phyloP scores from a whole-genome alignment of 2,888 invertebrate genomes.

The Aphidius colemani region DNA sequence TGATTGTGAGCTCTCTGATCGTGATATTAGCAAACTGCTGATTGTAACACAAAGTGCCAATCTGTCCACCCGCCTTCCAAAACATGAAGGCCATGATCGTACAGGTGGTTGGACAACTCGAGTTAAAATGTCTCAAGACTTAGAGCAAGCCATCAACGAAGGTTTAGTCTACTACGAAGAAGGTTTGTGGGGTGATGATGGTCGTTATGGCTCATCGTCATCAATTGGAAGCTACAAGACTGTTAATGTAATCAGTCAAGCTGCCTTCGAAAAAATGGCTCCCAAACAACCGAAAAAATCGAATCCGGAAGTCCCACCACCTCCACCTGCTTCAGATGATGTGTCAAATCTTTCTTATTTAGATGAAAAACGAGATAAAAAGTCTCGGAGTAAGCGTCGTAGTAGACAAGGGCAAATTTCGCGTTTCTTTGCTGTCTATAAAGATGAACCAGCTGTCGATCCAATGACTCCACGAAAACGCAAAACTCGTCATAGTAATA shows the following conservation, averaged over 20 bases:
- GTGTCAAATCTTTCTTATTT: constrained; percentile 37
- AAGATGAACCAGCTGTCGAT: constrained; percentile 71
- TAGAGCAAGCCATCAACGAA: constrained; percentile 94
- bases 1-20: constrained; percentile 89
- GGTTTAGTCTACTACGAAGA: constrained; percentile 97
- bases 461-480: constrained; percentile 78
- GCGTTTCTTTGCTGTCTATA: constrained; percentile 93
- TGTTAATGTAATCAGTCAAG: constrained; percentile 85
- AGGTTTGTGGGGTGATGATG: constrained; percentile 80
- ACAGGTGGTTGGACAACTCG: constrained; percentile 88
- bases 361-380: constrained; percentile 46
- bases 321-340: constrained; percentile 69
- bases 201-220: constrained; percentile 62
- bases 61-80: constrained; percentile 61
- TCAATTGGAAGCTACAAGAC: constrained; percentile 74
- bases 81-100: constrained; percentile 88
- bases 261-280: constrained; percentile 81
- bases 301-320: constrained; percentile 81
- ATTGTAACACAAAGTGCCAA: constrained; percentile 81
- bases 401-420: constrained; percentile 67
- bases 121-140: constrained; percentile 92
- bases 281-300: constrained; percentile 69
- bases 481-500: constrained; percentile 88
- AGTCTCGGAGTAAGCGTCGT: constrained; percentile 43
- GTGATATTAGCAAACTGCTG: constrained; percentile 89